A percentile compares a stretch with the other conserved stretches of the same genome.
phyloP scores from a whole-genome alignment of 2,113 vertebrate genomes.

The Cinclus mexicanus region DNA sequence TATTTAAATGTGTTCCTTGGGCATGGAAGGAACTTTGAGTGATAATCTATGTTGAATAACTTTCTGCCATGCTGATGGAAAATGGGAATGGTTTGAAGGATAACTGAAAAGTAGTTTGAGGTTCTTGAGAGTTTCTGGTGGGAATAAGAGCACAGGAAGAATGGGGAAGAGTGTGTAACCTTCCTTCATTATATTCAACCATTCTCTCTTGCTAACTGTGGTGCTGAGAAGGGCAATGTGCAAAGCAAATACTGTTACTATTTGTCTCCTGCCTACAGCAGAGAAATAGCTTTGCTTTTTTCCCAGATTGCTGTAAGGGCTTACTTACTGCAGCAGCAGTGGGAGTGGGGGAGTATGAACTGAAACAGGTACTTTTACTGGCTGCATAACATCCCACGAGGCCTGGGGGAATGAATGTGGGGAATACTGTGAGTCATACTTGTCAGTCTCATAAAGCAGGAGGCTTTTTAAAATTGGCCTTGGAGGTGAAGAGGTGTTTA shows the following conservation, averaged over 20 bases:
- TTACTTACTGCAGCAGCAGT: background rate
- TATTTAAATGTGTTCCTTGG: background rate
- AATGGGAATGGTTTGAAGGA: background rate
- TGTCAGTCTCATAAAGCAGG: conserved; percentile 27
- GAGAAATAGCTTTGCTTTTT: background rate
- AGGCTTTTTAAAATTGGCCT: conserved; percentile 23
- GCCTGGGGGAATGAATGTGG: background rate
- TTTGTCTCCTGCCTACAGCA: background rate
- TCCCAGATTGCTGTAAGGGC: background rate
- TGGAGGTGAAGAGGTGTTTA: conserved; percentile 60
- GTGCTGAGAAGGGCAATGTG: background rate
- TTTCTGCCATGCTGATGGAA: background rate
- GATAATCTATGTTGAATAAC: background rate
- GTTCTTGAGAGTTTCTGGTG: background rate
- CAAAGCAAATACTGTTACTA: background rate
- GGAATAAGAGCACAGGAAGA: background rate
- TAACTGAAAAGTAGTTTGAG: background rate
- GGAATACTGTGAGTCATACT: conserved; percentile 33
- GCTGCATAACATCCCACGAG: background rate
- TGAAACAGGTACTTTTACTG: conserved; percentile 38
- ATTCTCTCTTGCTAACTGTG: background rate
- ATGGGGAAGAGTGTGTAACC: background rate
- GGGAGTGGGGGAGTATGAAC: background rate
- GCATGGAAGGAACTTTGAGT: background rate
- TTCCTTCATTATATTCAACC: background rate